These are phyloP conservation scores for Enteromius paludinosus DNA, from an alignment of 2,797 vertebrate genomes.

Conservation along the genomic window DNA sequence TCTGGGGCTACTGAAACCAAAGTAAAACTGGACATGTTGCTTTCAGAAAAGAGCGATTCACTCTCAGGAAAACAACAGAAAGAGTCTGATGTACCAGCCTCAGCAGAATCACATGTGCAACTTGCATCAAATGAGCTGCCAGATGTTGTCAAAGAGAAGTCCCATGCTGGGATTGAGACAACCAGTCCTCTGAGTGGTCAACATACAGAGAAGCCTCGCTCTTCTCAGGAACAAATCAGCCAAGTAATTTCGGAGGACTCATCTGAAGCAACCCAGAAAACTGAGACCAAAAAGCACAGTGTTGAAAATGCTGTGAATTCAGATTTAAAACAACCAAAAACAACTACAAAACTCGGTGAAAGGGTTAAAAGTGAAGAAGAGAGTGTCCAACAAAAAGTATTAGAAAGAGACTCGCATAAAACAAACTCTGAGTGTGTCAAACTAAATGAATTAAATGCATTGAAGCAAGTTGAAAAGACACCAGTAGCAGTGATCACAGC, in stretches of 20 bases:
- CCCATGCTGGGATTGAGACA: slow-evolving; percentile 58
- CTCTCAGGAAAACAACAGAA: not conserved
- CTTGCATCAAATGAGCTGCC: not conserved
- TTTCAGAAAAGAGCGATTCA: not conserved
- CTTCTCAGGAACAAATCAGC: not conserved
- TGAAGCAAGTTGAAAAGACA: not conserved
- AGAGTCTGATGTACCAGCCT: not conserved
- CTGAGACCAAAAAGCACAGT: slow-evolving; percentile 2
- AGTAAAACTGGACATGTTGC: not conserved
- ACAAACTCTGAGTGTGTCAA: slow-evolving; percentile 18
- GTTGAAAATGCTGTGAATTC: slow-evolving; percentile 20
- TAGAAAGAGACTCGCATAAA: slow-evolving; percentile 29
- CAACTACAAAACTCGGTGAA: slow-evolving; percentile 50
- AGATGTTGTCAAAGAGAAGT: slow-evolving; percentile 14
- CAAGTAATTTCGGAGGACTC: not conserved
- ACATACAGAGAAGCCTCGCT: not conserved
- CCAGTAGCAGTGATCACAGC: not conserved
- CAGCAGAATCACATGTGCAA: not conserved
- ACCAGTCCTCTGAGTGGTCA: slow-evolving; percentile 49
- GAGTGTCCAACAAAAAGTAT: slow-evolving; percentile 23
- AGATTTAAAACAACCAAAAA: slow-evolving; percentile 36
- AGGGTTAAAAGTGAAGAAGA: slow-evolving; percentile 16
- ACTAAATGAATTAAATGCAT: not conserved
- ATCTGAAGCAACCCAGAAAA: slow-evolving; percentile 16
- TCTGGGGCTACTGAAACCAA: not conserved